These are phyloP conservation scores for Ridgeia piscesae DNA, from an alignment of 1,140 invertebrate genomes.

Conservation along the genomic window DNA sequence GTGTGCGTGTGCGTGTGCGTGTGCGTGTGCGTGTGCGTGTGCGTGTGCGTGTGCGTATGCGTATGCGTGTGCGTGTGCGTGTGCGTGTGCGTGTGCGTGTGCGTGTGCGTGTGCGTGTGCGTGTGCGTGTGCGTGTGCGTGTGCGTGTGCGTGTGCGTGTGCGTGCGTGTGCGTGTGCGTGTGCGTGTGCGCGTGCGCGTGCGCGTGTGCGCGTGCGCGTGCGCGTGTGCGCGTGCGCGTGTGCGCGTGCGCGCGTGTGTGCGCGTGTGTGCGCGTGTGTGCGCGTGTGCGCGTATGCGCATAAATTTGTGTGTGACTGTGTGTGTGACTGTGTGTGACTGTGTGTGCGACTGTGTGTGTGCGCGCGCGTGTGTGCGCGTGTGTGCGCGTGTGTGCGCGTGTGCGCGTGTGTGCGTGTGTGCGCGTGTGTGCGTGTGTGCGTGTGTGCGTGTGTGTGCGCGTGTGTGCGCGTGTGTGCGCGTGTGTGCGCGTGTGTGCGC, in stretches of 20 bases:
- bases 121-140: constrained; percentile 14
- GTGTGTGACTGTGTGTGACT: too few species aligned
- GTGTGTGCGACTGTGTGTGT: too few species aligned
- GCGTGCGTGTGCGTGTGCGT: constrained; percentile 23
- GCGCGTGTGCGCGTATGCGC: background rate
- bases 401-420: too few species aligned
- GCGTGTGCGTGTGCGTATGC: constrained; percentile 33
- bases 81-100: constrained; percentile 30
- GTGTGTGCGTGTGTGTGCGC: too few species aligned
- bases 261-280: constrained; percentile 27
- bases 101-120: constrained; percentile 13
- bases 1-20: constrained; percentile 27
- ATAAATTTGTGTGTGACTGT: too few species aligned
- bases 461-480: too few species aligned
- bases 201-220: constrained; percentile 32
- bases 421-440: too few species aligned
- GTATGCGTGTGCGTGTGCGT: constrained; percentile 35
- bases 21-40: constrained; percentile 32
- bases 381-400: too few species aligned
- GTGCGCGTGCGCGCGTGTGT: constrained; percentile 35
- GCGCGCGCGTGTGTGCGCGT: too few species aligned
- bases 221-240: constrained; percentile 34
- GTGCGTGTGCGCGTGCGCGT: constrained; percentile 26
- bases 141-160: constrained; percentile 8
- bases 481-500: too few species aligned